A percentile compares a stretch with the other conserved stretches of the same genome.
phyloP scores from a whole-genome alignment of 2,113 vertebrate genomes.

The Eira barbara region DNA sequence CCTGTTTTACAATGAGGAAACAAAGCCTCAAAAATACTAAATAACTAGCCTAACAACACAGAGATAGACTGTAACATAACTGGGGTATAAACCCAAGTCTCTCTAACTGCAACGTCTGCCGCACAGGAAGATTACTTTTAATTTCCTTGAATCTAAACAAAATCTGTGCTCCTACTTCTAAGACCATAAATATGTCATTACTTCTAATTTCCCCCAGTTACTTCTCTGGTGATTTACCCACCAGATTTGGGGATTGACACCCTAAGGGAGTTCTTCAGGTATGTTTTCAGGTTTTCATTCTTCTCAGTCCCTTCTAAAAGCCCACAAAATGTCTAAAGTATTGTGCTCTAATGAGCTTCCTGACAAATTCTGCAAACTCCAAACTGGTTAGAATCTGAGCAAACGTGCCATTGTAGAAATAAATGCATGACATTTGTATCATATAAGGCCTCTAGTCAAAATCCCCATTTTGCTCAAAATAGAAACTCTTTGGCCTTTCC shows the following conservation, averaged over 20 bases:
- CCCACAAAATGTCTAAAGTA: background rate
- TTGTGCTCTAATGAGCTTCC: background rate
- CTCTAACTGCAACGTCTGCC: background rate
- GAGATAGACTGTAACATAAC: background rate
- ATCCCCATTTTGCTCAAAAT: background rate
- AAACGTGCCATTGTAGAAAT: background rate
- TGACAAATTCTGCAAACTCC: background rate
- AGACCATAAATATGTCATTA: background rate
- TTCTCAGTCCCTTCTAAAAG: background rate
- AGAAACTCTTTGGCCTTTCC: background rate
- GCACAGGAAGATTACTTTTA: background rate
- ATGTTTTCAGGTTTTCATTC: background rate
- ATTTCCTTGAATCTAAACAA: background rate
- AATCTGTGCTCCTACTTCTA: background rate
- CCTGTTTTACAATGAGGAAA: background rate
- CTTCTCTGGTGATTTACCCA: background rate
- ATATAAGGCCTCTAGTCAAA: background rate
- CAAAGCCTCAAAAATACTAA: background rate
- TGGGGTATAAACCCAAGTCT: background rate
- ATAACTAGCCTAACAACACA: background rate
- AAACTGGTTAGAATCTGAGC: background rate
- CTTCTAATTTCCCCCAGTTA: background rate
- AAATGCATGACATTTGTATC: background rate
- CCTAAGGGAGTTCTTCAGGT: background rate
- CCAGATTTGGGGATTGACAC: background rate